Evolutionary conservation across 2,113 vertebrate genomes (phyloP).

Genomic region (Elephantulus edwardii): DNA sequence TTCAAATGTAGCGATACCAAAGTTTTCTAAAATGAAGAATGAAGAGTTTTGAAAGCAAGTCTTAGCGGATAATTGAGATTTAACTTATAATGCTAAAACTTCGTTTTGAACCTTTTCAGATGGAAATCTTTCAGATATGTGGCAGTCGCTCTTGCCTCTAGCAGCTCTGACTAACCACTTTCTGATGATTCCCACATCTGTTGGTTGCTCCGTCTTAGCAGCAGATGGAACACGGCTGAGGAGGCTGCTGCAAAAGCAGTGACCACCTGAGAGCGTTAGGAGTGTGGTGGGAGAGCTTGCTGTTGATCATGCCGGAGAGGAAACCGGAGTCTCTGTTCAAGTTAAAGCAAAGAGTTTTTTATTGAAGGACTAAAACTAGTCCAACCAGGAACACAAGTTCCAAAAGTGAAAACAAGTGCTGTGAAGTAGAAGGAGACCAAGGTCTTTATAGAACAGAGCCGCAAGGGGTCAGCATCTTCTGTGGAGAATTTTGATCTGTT

Average conservation of each 20-base stretch:
- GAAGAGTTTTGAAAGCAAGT: slow-evolving; percentile 13
- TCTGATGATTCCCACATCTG: background rate
- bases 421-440: no score
- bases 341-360: background rate
- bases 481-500: no score
- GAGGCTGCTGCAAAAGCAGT: background rate
- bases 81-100: slow-evolving; percentile 22
- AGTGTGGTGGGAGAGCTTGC: background rate
- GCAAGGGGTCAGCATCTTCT: no score
- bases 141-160: background rate
- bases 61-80: background rate
- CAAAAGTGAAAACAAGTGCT: no score
- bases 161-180: background rate
- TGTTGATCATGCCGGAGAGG: background rate
- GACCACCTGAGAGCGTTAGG: background rate
- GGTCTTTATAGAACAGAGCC: no score
- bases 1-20: background rate
- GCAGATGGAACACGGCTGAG: background rate
- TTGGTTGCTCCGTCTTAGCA: background rate
- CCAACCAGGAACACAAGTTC: background rate
- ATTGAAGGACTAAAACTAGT: background rate
- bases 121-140: background rate
- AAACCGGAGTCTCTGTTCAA: no score
- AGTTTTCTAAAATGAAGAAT: background rate
- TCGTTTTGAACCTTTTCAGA: slow-evolving; percentile 12